Conservation (phyloP, 2,797 vertebrate genomes). For the Gephyroberyx darwinii region DNA sequence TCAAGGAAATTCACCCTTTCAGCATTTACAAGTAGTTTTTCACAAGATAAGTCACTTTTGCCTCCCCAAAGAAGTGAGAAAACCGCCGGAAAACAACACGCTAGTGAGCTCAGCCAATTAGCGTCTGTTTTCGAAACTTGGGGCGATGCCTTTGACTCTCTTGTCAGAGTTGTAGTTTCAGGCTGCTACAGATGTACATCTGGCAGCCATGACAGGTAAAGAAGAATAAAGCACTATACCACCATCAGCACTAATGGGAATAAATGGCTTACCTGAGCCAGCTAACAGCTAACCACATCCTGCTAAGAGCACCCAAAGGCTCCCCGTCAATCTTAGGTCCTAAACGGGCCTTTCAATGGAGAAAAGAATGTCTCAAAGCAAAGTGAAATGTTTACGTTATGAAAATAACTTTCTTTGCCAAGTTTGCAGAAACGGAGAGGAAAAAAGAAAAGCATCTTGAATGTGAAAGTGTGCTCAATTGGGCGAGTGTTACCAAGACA, state of each 20-base stretch:
- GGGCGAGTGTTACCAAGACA: constrained; percentile 34
- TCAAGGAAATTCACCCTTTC: constrained; percentile 33
- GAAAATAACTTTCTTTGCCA: constrained; percentile 60
- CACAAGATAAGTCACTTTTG: constrained; percentile 29
- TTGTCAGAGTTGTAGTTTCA: constrained; percentile 60
- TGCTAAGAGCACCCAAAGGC: constrained; percentile 59
- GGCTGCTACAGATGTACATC: constrained; percentile 63
- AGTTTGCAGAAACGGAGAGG: constrained; percentile 54
- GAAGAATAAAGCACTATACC: constrained; percentile 60
- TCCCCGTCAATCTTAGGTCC: constrained; percentile 49
- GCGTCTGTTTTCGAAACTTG: constrained; percentile 41
- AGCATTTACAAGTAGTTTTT: constrained; percentile 41
- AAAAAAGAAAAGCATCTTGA: constrained; percentile 43
- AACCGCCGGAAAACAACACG: constrained; percentile 34
- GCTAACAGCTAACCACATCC: constrained; percentile 73
- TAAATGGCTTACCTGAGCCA: constrained; percentile 76
- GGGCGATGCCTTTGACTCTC: constrained; percentile 53
- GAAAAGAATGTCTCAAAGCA: constrained; percentile 51
- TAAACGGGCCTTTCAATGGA: constrained; percentile 45
- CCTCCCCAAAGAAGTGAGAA: constrained; percentile 41
- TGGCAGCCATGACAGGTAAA: constrained; percentile 72
- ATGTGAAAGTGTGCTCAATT: constrained; percentile 9
- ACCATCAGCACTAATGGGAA: constrained; percentile 75
- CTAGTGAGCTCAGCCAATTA: constrained; percentile 58
- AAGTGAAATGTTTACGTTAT: constrained; percentile 69